phyloP scores from a whole-genome alignment of 2,888 invertebrate species.

The Cerceris ruficornis region DNA sequence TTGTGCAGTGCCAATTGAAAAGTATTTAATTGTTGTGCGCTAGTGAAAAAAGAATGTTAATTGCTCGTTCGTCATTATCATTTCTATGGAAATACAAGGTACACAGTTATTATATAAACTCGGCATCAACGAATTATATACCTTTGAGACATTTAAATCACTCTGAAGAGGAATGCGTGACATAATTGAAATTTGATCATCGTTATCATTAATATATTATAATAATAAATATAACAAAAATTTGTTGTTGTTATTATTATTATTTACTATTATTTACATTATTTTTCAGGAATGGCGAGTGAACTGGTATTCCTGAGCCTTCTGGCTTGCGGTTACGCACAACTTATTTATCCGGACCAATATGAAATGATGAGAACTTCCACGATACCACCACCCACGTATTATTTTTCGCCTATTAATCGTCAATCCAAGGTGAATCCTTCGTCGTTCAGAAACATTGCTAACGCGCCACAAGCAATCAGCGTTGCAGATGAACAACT shows the following conservation, averaged over 20 bases:
- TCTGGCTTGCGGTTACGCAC: slow-evolving; percentile 39
- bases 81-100: not conserved
- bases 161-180: too few relatives aligned
- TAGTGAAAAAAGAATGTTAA: not conserved
- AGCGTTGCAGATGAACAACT: not conserved
- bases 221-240: not conserved
- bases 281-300: slow-evolving; percentile 18
- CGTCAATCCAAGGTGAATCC: not conserved
- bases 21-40: not conserved
- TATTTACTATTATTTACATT: not conserved
- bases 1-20: not conserved
- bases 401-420: fast-evolving
- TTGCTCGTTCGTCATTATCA: not conserved
- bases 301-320: slow-evolving; percentile 39
- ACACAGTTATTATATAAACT: too few relatives aligned
- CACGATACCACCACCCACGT: slow-evolving; percentile 2
- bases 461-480: not conserved
- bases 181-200: too few relatives aligned
- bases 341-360: slow-evolving; percentile 68
- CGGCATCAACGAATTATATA: too few relatives aligned
- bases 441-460: not conserved
- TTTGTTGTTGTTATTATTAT: slow-evolving; percentile 6
- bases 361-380: slow-evolving; percentile 31
- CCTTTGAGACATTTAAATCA: too few relatives aligned
- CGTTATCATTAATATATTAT: too few relatives aligned